Base-by-base conservation (phyloP, 2,888 invertebrate genomes). In the Nymphalis c-album region DNA sequence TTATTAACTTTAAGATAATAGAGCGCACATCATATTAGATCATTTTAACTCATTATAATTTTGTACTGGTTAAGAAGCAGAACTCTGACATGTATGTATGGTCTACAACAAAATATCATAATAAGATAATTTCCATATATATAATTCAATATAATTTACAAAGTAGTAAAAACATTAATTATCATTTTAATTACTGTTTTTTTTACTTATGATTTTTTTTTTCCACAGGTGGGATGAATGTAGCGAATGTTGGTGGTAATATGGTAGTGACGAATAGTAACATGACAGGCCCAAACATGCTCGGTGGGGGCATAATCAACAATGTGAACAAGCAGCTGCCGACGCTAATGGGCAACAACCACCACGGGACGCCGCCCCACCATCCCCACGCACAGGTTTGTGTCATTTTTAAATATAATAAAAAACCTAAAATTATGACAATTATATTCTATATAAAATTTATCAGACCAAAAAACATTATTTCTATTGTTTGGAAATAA, bases 181-280 rank as follows among this genome's bases (percentile, higher is more conserved):
- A 40, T 40, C 10, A 13, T 40, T 13, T 13, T 40, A 13, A 13
- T 40, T 4, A 40, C 13, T 40, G 13, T 13, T 31, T 13, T 40
- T 40, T 40, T 13, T 40, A 40, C 13, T 40, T 13, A 40, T 13
- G 13, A 40, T 40, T 40, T 40, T 40, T 18, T 13, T 47, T 58
- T 47, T 53, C 63, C 35, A 2, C 75, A 85, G 85, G 87, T 93
- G 95, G 95, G 74, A 95, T 95, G 94, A 95, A 95, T 78, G 95
- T 95, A 70, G 84, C 85, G 79, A 94, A 93, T 78, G 93, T 94
- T 59, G 94, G 94, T 73, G 95, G 95, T 80, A 91, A 88, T 74
- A 96, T 97, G 95, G 96, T 96, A 77, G 96, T 97, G 93, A 96
- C 96, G 31, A 96, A 96, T 80, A 95, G 94, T 80, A 94, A 93